Percentiles rank a stretch among this genome's conserved stretches.
phyloP scores from a whole-genome alignment of 2,113 vertebrate species.

The Agapornis roseicollis region DNA sequence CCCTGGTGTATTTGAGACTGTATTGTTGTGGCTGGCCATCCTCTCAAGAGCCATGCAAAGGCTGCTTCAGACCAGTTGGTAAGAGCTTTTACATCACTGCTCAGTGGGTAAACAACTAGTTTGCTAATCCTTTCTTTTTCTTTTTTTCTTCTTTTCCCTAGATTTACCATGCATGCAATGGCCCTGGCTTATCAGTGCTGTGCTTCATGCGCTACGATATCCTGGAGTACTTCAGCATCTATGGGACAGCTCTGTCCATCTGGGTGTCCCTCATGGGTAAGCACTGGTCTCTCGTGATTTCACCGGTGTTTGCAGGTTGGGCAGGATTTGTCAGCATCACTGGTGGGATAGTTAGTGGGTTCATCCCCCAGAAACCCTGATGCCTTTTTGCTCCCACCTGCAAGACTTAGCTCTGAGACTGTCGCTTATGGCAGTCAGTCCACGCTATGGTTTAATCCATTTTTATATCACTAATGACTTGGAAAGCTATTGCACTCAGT shows the following conservation, averaged over 20 bases:
- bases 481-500: accelerated
- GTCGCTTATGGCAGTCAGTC: background rate
- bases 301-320: accelerated
- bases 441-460: background rate
- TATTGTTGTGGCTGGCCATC: background rate
- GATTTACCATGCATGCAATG: slow-evolving; percentile 84
- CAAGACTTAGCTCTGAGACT: background rate
- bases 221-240: slow-evolving; percentile 94
- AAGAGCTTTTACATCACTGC: background rate
- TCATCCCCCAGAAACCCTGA: background rate
- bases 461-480: background rate
- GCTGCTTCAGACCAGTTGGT: background rate
- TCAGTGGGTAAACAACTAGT: background rate
- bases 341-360: background rate
- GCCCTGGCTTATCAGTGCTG: slow-evolving; percentile 86
- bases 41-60: background rate
- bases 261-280: slow-evolving; percentile 95
- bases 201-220: slow-evolving; percentile 92
- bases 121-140: background rate
- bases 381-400: background rate
- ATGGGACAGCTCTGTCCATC: slow-evolving; percentile 92
- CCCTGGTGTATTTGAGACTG: background rate
- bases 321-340: background rate
- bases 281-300: background rate
- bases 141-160: background rate